These are phyloP conservation scores for Caenorhabditis plicata DNA, from an alignment of 2,888 invertebrate genomes.

Conservation along the genomic window DNA sequence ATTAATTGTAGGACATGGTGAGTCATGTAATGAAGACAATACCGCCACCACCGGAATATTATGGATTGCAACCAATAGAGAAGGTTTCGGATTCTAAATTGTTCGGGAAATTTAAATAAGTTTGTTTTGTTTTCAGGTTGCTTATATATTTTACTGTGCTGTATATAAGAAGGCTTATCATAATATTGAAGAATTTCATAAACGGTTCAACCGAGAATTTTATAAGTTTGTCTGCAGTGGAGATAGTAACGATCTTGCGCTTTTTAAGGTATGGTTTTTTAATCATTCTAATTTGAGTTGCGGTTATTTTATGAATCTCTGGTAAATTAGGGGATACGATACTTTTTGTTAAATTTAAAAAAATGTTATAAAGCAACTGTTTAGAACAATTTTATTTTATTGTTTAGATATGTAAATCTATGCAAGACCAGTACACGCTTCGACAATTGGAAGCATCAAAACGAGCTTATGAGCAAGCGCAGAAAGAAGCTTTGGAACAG, in stretches of 20 bases:
- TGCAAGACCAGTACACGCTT: conserved; percentile 30
- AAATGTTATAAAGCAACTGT: no score
- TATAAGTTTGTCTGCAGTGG: conserved; percentile 33
- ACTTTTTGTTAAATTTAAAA: no score
- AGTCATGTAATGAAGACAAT: conserved; percentile 19
- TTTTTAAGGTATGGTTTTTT: conserved; percentile 28
- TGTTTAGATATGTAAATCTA: conserved; percentile 33
- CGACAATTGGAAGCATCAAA: conserved; percentile 20
- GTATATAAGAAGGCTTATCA: conserved; percentile 34
- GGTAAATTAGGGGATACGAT: no score
- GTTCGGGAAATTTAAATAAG: background rate
- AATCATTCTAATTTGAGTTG: no score
- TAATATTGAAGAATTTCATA: conserved; percentile 31
- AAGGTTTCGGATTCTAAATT: background rate
- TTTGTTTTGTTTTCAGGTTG: conserved; percentile 8
- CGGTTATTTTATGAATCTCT: no score
- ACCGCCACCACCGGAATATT: conserved; percentile 30
- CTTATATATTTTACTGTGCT: conserved; percentile 37
- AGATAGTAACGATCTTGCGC: conserved; percentile 27
- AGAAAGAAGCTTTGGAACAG: conserved; percentile 18
- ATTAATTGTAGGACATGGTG: conserved; percentile 11
- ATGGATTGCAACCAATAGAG: conserved; percentile 23
- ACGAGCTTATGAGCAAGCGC: conserved; percentile 22
- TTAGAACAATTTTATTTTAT: background rate
- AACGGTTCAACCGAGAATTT: conserved; percentile 38